Base-by-base conservation (phyloP, 2,113 vertebrate species). In the Ptyas mucosa region DNA sequence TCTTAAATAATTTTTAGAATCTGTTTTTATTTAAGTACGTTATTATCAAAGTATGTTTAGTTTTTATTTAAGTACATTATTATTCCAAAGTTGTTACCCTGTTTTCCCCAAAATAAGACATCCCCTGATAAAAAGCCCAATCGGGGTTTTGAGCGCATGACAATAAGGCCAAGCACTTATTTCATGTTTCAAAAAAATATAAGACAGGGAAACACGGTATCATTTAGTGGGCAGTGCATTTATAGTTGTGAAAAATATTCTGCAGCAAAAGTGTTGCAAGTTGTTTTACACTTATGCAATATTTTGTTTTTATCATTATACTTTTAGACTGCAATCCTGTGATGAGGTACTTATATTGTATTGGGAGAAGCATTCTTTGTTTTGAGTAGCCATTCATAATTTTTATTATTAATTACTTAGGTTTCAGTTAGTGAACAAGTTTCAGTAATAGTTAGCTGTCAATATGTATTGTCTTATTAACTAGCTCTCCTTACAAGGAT, bases 401-500 rank as follows among this genome's bases (percentile, higher is more conserved):
- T 75, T 43, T 92, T 93, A 85, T 39, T 46, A 29, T 43, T 43
- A 86, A 53, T 85, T 43, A 58, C 15, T 58, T 85, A 58, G 15
- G 88, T 43, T 94, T 94, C 7, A 92, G 8, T 4, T 1, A 51
- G 93, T 12, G 5, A 95, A 91, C 69, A 87, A 93, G 87, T 94
- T 96, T 94, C 93, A 96, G 92, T 96, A 57, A 90, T 93, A 96
- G 95, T 95, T 94, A 26, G 94, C 95, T 92, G n/a, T 95, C 91
- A 54, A 93, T 95, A 95, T 96, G 97, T 97, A 96, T 86, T 95
- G 39, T 98, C 97, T 98, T 97, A 98, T 97, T 98, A 98, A 98
- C 97, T 97, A 98, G 98, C 97, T 98, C 97, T 96, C 97, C 98
- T 98, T 98, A 97, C 98, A 98, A 98, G 98, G 98, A 96, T 97